Percentiles rank a stretch among this genome's conserved stretches.
Conservation (phyloP, 2,113 vertebrate species). For the Clinocottus analis region DNA sequence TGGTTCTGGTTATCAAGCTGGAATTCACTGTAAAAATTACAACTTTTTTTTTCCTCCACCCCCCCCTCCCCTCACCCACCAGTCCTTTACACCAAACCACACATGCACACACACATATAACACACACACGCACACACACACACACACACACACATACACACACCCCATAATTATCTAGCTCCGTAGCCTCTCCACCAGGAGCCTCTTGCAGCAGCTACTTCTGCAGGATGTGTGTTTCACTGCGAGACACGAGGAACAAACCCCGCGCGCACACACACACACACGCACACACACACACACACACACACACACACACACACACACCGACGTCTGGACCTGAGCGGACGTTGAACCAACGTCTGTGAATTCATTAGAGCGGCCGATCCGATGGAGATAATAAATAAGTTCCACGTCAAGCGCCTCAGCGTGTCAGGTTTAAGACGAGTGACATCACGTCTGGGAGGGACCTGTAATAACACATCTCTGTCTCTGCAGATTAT, state of each 20-base stretch:
- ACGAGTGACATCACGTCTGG: conserved; percentile 80
- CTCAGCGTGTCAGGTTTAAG: conserved; percentile 64
- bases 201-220: conserved; percentile 61
- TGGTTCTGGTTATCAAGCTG: conserved; percentile 83
- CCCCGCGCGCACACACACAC: conserved; percentile 17
- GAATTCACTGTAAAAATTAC: conserved; percentile 84
- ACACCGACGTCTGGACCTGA: conserved; percentile 25
- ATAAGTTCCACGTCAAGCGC: conserved; percentile 57
- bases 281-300: no score
- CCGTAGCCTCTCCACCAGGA: conserved; percentile 61
- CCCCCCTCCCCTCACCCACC: no score
- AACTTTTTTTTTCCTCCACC: conserved; percentile 69
- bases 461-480: conserved; percentile 74
- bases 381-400: conserved; percentile 41
- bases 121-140: no score
- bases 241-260: no score
- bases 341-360: conserved; percentile 13
- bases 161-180: conserved; percentile 76
- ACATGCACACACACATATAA: conserved; percentile 29
- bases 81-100: conserved; percentile 65
- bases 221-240: conserved; percentile 61
- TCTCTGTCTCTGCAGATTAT: conserved; percentile 66
- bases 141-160: no score
- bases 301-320: conserved; percentile 1
- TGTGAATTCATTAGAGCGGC: conserved; percentile 12